Base-by-base conservation (phyloP, 2,888 invertebrate genomes). In the Caenorhabditis wallacei region DNA sequence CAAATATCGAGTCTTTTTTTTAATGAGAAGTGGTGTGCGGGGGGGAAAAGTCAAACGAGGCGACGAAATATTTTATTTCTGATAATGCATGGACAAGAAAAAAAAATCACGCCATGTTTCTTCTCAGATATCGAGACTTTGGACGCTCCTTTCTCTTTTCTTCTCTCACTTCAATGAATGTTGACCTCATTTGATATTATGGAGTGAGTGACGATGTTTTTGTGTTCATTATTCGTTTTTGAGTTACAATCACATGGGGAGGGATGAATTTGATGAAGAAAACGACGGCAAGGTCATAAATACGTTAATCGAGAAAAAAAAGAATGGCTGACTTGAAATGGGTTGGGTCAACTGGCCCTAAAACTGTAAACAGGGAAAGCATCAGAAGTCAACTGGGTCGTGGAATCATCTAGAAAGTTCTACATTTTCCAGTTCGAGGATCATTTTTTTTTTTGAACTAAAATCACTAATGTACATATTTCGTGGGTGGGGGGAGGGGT, bases 31-130 rank as follows among this genome's bases (percentile, higher is more conserved):
- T n/a, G n/a, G n/a, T n/a, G n/a, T 37, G 37, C 64, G 64, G 16
- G 53, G 46, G 46, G 59, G 59, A 63, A 61, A 61, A 61, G 43
- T 43, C 43, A 40, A 40, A 40, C 7, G 40, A 26, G 64, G 13
- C 51, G 18, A 35, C 30, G 22, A 53, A 40, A 74, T 37, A 18
- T 59, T 43, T 63, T 66, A 13, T 43, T 48, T 59, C 59, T 76
- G 68, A 76, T 66, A 68, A 68, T 59, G 59, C 74, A n/a, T n/a
- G n/a, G n/a, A n/a, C n/a, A 30, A 30, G 3, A 30, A 30, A 8
- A 8, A 30, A 66, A 74, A 75, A 76, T 76, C 76, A 76, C 76
- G 76, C 76, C 76, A 76, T n/a, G n/a, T n/a, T 76, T 16, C 51
- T 13, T 68, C 24, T 16, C 13, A 66, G 66, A 75, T 57, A 75